Evolutionary conservation across 2,888 invertebrate genomes (phyloP), one percentile per base, ranked within the genome.

Genomic region (Orthonychiurus folsomi): DNA sequence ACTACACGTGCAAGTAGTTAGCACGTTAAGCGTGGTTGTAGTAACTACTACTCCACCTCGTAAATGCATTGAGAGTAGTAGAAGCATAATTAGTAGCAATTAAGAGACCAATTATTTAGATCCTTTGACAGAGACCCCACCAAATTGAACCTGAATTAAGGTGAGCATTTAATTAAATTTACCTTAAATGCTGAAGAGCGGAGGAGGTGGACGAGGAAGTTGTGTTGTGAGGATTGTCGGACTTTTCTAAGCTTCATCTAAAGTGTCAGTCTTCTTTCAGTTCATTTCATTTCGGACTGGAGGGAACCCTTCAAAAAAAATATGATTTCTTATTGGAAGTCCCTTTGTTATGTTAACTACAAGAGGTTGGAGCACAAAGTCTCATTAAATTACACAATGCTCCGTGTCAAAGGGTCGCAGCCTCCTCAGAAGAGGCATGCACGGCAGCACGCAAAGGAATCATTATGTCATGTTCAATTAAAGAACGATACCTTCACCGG

Each of bases 1-100:
- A n/a, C n/a, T n/a, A n/a, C n/a, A 59, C 59, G 59, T 59, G 59
- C 25, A 59, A 59, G 59, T 24, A 59, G 48, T 59, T 59, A 59
- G 50, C 48, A 47, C n/a, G 18, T n/a, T n/a, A 37, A 37, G 37
- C 15, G 37, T 37, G 15, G 9, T 37, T 37, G 37, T 15, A n/a
- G n/a, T n/a, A n/a, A n/a, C n/a, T n/a, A n/a, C n/a, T n/a, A n/a
- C n/a, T n/a, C n/a, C n/a, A n/a, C n/a, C n/a, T n/a, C n/a, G n/a
- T n/a, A n/a, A n/a, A n/a, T n/a, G n/a, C n/a, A n/a, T n/a, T n/a
- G n/a, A n/a, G n/a, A n/a, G n/a, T n/a, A 37, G 37, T 15, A 37
- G 37, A 37, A 37, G 37, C 37, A 37, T n/a, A n/a, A n/a, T n/a
- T n/a, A n/a, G n/a, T n/a, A n/a, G n/a, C n/a, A n/a, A n/a, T n/a